These are phyloP conservation scores for Tiliacea aurago DNA, from an alignment of 2,888 invertebrate genomes.

Conservation along the genomic window DNA sequence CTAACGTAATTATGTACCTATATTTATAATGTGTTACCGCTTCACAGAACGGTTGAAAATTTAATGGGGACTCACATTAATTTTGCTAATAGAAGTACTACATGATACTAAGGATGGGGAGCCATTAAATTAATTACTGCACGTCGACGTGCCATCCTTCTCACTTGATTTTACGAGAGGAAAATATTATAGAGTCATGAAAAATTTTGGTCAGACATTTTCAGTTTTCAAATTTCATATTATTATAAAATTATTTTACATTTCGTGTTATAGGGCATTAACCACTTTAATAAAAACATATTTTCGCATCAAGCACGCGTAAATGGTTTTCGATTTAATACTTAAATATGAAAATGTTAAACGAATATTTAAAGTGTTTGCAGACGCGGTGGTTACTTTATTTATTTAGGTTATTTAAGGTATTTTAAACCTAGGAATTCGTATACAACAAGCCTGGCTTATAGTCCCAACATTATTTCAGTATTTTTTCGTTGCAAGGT, in stretches of 20 bases:
- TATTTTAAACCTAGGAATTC: slow-evolving; percentile 5
- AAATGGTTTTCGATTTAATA: slow-evolving; percentile 7
- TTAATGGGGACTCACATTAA: slow-evolving; percentile 55
- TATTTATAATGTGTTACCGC: slow-evolving; percentile 50
- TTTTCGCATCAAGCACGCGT: slow-evolving; percentile 3
- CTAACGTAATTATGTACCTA: slow-evolving; percentile 53
- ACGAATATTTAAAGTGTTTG: slow-evolving; percentile 2
- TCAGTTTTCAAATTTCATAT: slow-evolving; percentile 27
- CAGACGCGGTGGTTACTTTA: not conserved
- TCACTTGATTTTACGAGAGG: slow-evolving; percentile 40
- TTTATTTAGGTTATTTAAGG: too few relatives aligned
- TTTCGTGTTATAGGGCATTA: slow-evolving; percentile 13
- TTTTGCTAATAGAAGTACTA: slow-evolving; percentile 60
- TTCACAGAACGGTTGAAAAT: slow-evolving; percentile 49
- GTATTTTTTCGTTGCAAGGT: not conserved
- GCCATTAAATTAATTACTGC: slow-evolving; percentile 65
- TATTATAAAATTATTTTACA: slow-evolving; percentile 8
- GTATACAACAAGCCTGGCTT: not conserved
- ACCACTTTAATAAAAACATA: slow-evolving; percentile 16
- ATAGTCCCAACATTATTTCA: slow-evolving; percentile 16
- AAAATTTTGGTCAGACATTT: slow-evolving; percentile 18
- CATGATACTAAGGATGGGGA: slow-evolving; percentile 47
- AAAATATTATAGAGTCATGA: slow-evolving; percentile 29
- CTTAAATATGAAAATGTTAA: slow-evolving; percentile 24
- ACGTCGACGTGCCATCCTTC: slow-evolving; percentile 23